Percentiles rank a stretch among this genome's conserved stretches.
These are phyloP conservation scores for Colossoma macropomum DNA, from an alignment of 2,113 vertebrate species.

Conservation along the genomic window DNA sequence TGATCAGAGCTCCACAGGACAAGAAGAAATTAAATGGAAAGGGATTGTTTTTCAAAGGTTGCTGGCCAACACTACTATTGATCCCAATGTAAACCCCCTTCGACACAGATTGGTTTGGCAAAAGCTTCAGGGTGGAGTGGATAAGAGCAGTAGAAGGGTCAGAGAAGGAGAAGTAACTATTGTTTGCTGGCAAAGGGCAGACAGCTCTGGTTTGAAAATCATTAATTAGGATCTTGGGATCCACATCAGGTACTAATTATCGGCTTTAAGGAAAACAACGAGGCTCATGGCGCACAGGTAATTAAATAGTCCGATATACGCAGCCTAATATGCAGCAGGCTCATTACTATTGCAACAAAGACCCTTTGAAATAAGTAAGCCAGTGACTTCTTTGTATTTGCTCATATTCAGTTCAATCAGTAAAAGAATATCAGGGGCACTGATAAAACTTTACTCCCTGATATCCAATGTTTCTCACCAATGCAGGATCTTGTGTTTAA, in stretches of 20 bases:
- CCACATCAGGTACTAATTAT: constrained; percentile 45
- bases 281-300: constrained; percentile 28
- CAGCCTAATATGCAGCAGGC: constrained; percentile 13
- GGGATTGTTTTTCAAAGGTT: constrained; percentile 58
- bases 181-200: constrained; percentile 32
- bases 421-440: constrained; percentile 46
- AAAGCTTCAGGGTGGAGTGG: constrained; percentile 7
- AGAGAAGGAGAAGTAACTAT: background rate
- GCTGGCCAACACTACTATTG: constrained; percentile 62
- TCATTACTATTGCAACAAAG: constrained; percentile 51
- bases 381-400: constrained; percentile 49
- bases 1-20: constrained; percentile 59
- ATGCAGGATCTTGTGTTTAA: constrained; percentile 49
- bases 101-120: constrained; percentile 54
- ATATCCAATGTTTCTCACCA: constrained; percentile 21
- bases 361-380: constrained; percentile 36
- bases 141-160: constrained; percentile 1
- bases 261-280: constrained; percentile 23
- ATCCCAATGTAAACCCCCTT: constrained; percentile 51
- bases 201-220: constrained; percentile 27
- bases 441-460: constrained; percentile 32
- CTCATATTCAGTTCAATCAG: constrained; percentile 54
- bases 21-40: constrained; percentile 57
- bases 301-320: constrained; percentile 30
- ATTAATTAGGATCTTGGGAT: constrained; percentile 41